Evolutionary conservation across 1,140 invertebrate species (phyloP).

Genomic region (Mercenaria mercenaria): DNA sequence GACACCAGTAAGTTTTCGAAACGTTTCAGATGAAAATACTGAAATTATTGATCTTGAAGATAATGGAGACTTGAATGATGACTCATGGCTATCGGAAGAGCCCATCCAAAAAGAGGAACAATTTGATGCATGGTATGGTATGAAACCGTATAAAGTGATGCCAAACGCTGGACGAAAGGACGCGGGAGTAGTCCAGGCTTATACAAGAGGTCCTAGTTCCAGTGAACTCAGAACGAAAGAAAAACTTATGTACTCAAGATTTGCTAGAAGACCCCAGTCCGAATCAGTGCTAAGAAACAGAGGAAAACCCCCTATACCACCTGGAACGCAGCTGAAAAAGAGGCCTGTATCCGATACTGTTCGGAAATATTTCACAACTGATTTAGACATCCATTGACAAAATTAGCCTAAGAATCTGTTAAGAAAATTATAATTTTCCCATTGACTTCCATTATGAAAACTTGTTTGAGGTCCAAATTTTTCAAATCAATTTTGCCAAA

Average conservation of each 20-base stretch:
- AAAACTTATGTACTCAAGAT: conserved; percentile 59
- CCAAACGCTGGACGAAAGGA: neutral
- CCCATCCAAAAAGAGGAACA: neutral
- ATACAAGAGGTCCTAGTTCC: conserved; percentile 6
- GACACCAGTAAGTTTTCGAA: conserved; percentile 36
- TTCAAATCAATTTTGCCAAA: no score
- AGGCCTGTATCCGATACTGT: conserved; percentile 47
- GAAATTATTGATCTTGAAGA: conserved; percentile 58
- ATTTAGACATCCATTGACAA: conserved; percentile 45
- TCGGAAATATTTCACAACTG: conserved; percentile 27
- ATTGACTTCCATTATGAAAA: no score
- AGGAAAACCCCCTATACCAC: conserved; percentile 40
- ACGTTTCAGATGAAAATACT: neutral
- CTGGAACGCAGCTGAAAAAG: neutral
- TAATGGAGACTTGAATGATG: neutral
- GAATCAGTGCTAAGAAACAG: conserved; percentile 6
- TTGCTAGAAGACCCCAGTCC: conserved; percentile 47
- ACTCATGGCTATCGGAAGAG: neutral
- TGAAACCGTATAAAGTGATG: conserved; percentile 30
- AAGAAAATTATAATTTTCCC: no score
- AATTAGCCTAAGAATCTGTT: no score
- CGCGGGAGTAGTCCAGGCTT: neutral
- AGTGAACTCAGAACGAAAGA: conserved; percentile 46
- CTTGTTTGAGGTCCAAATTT: no score
- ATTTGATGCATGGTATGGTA: conserved; percentile 32